Base-by-base conservation (phyloP, 2,113 vertebrate genomes). In the Cynoglossus semilaevis region DNA sequence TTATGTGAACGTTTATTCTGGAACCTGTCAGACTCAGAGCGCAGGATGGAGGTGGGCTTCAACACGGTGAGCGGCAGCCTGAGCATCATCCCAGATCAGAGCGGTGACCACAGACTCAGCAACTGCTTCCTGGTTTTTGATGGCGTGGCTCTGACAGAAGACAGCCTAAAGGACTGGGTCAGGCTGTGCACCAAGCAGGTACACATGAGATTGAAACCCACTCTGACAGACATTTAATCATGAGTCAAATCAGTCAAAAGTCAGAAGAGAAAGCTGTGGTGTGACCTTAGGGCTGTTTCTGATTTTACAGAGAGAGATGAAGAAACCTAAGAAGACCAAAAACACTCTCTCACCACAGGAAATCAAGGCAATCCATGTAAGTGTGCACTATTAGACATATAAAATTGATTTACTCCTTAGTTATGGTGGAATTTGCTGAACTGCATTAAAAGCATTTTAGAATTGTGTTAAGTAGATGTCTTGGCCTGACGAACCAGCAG, bases 161-260 rank as follows among this genome's bases (percentile, higher is more conserved):
- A 94, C 0, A 90, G 82, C n/a, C 74, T 98, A 38, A 96, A 96
- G 83, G 93, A 95, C 62, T 98, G 95, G 96, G 93, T 99, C 36
- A 87, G 95, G 44, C 92, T 94, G 66, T 95, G 94, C 12, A 90
- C 93, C 15, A 96, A 94, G 87, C 93, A 96, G 96, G 96, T 97
- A 82, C 13, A 43, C 45, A 9, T 16, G 15, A 12, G 45, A 18
- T 47, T 10, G 9, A 37, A 63, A 29, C 8, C 11, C 22, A 35
- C 15, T 8, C 19, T 47, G 8, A 17, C 19, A n/a, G 36, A 1
- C 8, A 6, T 48, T 0, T 46, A 36, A 6, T 57, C n/a, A 46
- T 42, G 7, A 7, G 19, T 16, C 8, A 14, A 52, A 5, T 51
- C 1, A 34, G 29, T 17, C 19, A 8, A 15, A 10, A 44, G n/a